Base-by-base conservation (phyloP, 2,888 invertebrate genomes). In the Eupithecia centaureata region DNA sequence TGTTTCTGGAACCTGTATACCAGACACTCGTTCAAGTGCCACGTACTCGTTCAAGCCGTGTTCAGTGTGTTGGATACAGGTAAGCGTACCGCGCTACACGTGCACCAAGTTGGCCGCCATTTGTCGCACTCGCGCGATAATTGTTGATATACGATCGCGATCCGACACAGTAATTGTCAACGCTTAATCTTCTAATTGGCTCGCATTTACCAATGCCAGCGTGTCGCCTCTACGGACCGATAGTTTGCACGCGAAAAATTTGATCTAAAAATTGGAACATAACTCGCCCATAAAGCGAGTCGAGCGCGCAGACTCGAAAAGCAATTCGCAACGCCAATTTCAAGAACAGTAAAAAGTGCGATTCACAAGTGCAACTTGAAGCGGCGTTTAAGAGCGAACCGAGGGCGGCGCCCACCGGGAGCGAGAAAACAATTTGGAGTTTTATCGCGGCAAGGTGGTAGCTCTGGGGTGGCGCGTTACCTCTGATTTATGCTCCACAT, bases 121-220 rank as follows among this genome's bases (percentile, higher is more conserved):
- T 93, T 93, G 92, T 93, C 91, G 92, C 86, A 85, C 88, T 88
- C 89, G 85, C 88, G 86, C 91, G 91, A 92, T 93, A 92, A 93
- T 93, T 92, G 93, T 92, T 93, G 93, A 93, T 92, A 92, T 91
- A 93, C 92, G 93, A 87, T 90, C 90, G 91, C 91, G 88, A 92
- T 86, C 91, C 89, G 87, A 82, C 88, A 83, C 86, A 78, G 92
- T 93, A 93, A 93, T 93, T 93, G 93, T 93, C 93, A 92, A 89
- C 93, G 93, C 89, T 93, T 93, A 91, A 93, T 93, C 93, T 93
- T 93, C 92, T 93, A 93, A 93, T 93, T 92, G 93, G 86, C 88
- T 89, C 91, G 87, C 92, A 93, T 93, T 93, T 93, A 86, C 91
- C 92, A 93, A 86, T 90, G 93, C 91, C 93, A 93, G 84, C 84